phyloP scores from a whole-genome alignment of 2,113 vertebrate genomes.

The Tragelaphus strepsiceros region DNA sequence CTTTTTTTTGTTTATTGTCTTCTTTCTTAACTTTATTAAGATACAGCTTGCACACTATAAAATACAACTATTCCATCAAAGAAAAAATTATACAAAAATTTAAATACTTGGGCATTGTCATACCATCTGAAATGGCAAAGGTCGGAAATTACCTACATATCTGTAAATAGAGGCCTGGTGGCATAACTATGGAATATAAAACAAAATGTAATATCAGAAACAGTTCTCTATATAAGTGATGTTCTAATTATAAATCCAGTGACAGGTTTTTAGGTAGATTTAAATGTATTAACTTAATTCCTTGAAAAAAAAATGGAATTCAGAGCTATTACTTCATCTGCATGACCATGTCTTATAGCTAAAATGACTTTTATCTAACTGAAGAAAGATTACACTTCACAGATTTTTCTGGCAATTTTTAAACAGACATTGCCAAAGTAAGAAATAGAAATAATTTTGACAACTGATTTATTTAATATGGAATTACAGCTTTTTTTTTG shows the following conservation, averaged over 20 bases:
- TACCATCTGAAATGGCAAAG: not conserved
- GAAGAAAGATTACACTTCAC: not conserved
- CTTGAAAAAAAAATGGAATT: not conserved
- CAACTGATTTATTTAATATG: not conserved
- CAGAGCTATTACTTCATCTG: not conserved
- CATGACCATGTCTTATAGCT: not conserved
- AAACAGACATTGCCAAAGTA: not conserved
- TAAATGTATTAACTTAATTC: not conserved
- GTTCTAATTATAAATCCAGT: not conserved
- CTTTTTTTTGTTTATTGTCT: not conserved
- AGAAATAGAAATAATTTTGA: constrained; percentile 7
- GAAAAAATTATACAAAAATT: not conserved
- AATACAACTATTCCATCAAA: not conserved
- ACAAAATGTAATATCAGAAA: not conserved
- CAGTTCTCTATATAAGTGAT: not conserved
- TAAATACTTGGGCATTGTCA: not conserved
- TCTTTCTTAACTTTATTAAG: not conserved
- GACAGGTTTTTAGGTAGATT: not conserved
- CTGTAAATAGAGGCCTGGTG: not conserved
- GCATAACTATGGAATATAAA: not conserved
- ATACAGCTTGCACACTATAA: not conserved
- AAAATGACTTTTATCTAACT: not conserved
- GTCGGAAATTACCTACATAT: not conserved
- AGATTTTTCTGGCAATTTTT: not conserved
- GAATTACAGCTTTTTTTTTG: not conserved